These are phyloP conservation scores for Amblyopsis rosae DNA, from an alignment of 2,113 vertebrate species.

Conservation along the genomic window DNA sequence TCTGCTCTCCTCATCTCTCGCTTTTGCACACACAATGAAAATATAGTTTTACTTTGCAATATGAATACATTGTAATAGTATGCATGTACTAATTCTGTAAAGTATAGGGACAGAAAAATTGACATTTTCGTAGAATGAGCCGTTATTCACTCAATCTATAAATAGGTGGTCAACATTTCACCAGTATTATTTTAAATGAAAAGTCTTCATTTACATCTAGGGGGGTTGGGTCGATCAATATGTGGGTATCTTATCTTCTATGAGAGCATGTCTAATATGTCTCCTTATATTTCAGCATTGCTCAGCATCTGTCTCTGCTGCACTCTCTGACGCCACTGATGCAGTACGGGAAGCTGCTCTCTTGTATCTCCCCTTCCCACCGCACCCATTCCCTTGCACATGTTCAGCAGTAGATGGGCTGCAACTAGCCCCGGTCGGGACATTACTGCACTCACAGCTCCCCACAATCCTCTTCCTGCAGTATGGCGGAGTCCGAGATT, in stretches of 20 bases:
- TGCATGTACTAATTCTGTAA: too few relatives aligned
- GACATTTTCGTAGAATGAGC: too few relatives aligned
- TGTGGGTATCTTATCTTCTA: neutral
- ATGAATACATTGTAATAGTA: too few relatives aligned
- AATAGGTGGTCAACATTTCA: neutral
- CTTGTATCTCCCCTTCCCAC: slow-evolving; percentile 13
- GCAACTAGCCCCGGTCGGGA: neutral
- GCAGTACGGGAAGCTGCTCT: slow-evolving; percentile 32
- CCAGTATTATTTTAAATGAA: neutral
- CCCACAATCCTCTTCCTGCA: slow-evolving; percentile 17
- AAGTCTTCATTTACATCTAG: neutral
- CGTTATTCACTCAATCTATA: neutral
- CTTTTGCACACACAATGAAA: too few relatives aligned
- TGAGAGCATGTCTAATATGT: neutral
- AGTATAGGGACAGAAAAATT: too few relatives aligned
- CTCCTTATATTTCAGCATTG: neutral
- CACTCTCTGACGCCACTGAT: slow-evolving; percentile 61
- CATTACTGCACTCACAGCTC: slow-evolving; percentile 7
- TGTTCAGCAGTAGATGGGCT: neutral
- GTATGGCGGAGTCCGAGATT: slow-evolving; percentile 42
- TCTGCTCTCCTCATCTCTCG: too few relatives aligned
- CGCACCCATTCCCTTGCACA: slow-evolving; percentile 31
- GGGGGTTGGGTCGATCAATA: neutral
- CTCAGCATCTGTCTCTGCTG: slow-evolving; percentile 5
- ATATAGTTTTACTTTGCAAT: too few relatives aligned